Conservation (phyloP, 2,113 vertebrate species). For the Paedocypris sp. region DNA sequence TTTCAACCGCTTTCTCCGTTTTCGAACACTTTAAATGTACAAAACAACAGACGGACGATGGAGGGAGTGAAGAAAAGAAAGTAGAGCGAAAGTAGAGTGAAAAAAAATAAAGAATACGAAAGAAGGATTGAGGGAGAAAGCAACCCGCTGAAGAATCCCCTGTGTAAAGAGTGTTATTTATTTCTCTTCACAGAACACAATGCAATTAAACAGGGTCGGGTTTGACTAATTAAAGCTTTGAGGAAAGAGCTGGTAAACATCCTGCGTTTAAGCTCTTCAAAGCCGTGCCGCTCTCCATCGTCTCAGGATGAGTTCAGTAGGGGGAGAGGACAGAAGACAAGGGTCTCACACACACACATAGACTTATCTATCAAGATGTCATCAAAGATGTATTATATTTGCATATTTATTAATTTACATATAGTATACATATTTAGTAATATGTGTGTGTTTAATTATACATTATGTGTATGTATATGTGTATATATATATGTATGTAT, state of each 20-base stretch:
- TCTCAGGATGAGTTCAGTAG: too few relatives aligned
- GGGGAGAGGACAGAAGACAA: too few relatives aligned
- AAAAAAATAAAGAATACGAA: neutral
- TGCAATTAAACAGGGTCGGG: constrained; percentile 26
- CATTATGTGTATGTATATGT: too few relatives aligned
- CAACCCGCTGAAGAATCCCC: constrained; percentile 22
- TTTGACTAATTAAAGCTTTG: constrained; percentile 29
- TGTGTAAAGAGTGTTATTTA: constrained; percentile 6
- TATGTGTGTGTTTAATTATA: too few relatives aligned
- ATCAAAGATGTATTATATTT: too few relatives aligned
- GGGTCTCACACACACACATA: too few relatives aligned
- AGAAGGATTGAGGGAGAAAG: neutral
- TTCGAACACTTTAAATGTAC: neutral
- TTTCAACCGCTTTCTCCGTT: neutral
- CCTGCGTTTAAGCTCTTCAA: constrained; percentile 10
- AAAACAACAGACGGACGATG: too few relatives aligned
- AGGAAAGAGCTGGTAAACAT: constrained; percentile 33
- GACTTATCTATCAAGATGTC: too few relatives aligned
- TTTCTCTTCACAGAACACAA: constrained; percentile 22
- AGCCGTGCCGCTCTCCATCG: neutral
- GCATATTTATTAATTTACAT: too few relatives aligned
- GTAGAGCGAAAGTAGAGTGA: neutral
- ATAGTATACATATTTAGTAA: too few relatives aligned
- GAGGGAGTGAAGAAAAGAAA: too few relatives aligned
- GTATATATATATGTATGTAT: too few relatives aligned